These are phyloP conservation scores for Megatriorchis doriae DNA, from an alignment of 2,113 vertebrate species.

Conservation along the genomic window DNA sequence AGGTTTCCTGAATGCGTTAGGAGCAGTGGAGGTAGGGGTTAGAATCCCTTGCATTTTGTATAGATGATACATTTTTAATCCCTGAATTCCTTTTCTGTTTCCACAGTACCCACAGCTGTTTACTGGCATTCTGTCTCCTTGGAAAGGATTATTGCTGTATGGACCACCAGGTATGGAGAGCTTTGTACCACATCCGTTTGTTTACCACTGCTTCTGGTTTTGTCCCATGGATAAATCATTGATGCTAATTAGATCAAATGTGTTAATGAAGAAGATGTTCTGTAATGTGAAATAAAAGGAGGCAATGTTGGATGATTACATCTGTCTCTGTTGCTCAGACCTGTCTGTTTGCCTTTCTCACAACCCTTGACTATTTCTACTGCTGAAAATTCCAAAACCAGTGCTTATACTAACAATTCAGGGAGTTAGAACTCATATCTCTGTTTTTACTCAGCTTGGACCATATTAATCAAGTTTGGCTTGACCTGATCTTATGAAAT, in stretches of 20 bases:
- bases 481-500: neutral
- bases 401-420: neutral
- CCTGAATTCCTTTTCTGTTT: neutral
- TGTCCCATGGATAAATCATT: neutral
- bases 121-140: slow-evolving; percentile 92
- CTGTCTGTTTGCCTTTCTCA: neutral
- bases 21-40: neutral
- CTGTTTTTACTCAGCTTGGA: neutral
- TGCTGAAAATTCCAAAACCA: neutral
- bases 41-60: neutral
- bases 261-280: neutral
- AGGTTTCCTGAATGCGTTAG: neutral
- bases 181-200: neutral
- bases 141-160: slow-evolving; percentile 93
- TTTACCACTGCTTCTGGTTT: neutral
- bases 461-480: neutral
- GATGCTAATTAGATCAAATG: neutral
- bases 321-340: neutral
- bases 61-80: neutral
- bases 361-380: neutral
- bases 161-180: slow-evolving; percentile 86
- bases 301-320: neutral
- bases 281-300: neutral
- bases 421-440: neutral
- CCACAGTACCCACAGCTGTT: slow-evolving; percentile 92